phyloP scores from a whole-genome alignment of 2,113 vertebrate species.

The Strix uralensis region DNA sequence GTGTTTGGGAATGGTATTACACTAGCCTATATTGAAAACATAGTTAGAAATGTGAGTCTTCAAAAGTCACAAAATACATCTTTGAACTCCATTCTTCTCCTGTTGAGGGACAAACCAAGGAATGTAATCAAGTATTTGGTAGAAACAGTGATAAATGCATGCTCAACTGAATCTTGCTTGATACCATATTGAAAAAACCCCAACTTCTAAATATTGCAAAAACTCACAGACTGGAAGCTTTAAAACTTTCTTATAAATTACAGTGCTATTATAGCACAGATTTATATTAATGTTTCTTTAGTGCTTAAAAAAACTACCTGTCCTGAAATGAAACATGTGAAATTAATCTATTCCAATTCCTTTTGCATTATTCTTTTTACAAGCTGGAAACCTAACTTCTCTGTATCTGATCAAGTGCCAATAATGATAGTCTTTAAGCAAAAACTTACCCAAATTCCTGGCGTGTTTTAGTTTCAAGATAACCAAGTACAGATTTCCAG shows the following conservation, averaged over 20 bases:
- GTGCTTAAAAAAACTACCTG: conserved; percentile 40
- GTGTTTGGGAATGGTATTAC: not conserved
- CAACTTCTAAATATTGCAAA: not conserved
- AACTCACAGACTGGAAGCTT: not conserved
- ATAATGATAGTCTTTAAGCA: conserved; percentile 30
- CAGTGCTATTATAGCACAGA: not conserved
- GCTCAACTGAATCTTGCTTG: not conserved
- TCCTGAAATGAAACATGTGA: conserved; percentile 70
- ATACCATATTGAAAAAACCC: not conserved
- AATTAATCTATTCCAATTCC: conserved; percentile 69
- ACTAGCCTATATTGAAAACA: not conserved
- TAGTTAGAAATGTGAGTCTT: not conserved
- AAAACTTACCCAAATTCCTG: conserved; percentile 53
- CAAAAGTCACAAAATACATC: not conserved
- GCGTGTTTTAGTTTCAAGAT: conserved; percentile 57
- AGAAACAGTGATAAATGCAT: not conserved
- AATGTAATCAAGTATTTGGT: not conserved
- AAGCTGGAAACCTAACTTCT: conserved; percentile 64
- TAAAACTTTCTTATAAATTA: not conserved
- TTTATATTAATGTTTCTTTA: not conserved
- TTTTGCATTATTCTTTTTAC: conserved; percentile 54
- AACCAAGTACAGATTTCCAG: conserved; percentile 67
- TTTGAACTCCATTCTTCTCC: not conserved
- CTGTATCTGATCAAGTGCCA: conserved; percentile 73
- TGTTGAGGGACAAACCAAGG: not conserved